Evolutionary conservation across 2,113 vertebrate species (phyloP).

Genomic region (Scolopax mira): DNA sequence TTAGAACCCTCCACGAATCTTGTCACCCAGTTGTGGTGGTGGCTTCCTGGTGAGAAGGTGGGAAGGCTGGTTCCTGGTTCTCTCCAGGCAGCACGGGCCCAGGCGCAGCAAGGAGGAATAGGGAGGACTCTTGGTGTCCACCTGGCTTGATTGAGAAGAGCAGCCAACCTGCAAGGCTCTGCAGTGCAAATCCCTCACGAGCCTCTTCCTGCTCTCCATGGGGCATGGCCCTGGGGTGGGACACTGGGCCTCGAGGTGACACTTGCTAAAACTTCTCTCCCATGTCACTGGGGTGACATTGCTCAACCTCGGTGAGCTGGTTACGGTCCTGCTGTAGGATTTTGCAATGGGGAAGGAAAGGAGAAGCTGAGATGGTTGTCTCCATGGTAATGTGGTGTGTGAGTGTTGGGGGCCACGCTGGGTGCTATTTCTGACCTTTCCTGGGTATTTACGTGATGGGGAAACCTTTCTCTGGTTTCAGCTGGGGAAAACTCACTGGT

Average conservation of each 20-base stretch:
- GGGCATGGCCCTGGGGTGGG: background rate
- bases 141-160: background rate
- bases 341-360: background rate
- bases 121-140: background rate
- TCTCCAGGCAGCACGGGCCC: background rate
- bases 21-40: background rate
- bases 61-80: background rate
- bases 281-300: background rate
- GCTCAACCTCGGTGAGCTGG: background rate
- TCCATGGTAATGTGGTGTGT: background rate
- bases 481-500: background rate
- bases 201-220: rapidly evolving
- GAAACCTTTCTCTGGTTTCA: background rate
- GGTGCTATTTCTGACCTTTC: background rate
- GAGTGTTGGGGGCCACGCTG: background rate
- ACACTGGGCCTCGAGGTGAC: background rate
- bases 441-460: background rate
- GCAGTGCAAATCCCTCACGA: background rate
- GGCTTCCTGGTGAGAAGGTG: background rate
- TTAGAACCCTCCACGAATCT: background rate
- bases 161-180: background rate
- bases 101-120: background rate
- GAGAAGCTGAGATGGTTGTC: background rate
- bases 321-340: background rate
- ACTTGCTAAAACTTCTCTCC: background rate